These are phyloP conservation scores for Eretmocerus hayati DNA, from an alignment of 2,888 invertebrate species.

Conservation along the genomic window DNA sequence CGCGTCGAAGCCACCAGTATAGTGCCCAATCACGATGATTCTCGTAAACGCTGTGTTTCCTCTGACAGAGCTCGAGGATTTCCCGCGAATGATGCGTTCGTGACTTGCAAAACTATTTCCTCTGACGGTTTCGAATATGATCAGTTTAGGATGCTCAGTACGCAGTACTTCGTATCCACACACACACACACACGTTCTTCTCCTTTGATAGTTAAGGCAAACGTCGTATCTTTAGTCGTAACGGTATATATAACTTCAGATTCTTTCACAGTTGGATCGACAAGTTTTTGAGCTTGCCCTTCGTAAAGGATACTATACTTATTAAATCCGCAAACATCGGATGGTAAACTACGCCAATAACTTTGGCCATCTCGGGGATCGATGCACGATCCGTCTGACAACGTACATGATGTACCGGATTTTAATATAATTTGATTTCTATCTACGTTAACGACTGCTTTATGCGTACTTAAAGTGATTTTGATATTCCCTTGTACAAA, in stretches of 20 bases:
- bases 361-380: neutral
- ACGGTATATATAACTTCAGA: neutral
- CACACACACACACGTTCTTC: too few relatives aligned
- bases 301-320: neutral
- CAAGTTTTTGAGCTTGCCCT: neutral
- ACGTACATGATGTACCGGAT: neutral
- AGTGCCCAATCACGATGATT: too few relatives aligned
- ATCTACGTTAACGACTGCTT: neutral
- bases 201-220: neutral
- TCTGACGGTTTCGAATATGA: neutral
- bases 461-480: neutral
- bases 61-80: too few relatives aligned
- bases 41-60: too few relatives aligned
- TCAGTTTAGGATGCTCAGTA: neutral
- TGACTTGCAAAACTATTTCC: too few relatives aligned
- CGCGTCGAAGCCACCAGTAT: too few relatives aligned
- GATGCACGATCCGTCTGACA: neutral
- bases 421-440: neutral
- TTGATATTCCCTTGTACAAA: neutral
- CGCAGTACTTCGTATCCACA: neutral
- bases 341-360: neutral
- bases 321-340: neutral
- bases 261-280: neutral
- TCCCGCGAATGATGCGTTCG: too few relatives aligned
- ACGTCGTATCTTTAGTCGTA: neutral